phyloP scores from a whole-genome alignment of 2,113 vertebrate species.

The Centrocercus urophasianus region DNA sequence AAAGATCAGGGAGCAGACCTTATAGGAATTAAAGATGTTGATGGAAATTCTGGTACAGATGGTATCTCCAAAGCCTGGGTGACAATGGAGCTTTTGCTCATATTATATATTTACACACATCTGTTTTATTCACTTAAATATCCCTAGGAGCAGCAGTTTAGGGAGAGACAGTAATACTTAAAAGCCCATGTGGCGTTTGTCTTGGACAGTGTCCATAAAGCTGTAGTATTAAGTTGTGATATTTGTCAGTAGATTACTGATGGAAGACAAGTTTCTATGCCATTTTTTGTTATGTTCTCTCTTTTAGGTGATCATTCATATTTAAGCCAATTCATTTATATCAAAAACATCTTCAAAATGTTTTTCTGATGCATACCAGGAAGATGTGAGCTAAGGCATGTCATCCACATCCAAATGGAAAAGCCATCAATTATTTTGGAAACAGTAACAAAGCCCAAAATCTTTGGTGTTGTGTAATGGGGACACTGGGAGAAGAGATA shows the following conservation, averaged over 20 bases:
- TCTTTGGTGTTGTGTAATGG: not conserved
- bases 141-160: not conserved
- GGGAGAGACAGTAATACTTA: not conserved
- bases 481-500: fast-evolving
- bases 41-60: not conserved
- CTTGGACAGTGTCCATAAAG: not conserved
- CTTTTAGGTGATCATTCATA: not conserved
- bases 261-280: not conserved
- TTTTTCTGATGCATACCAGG: not conserved
- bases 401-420: not conserved
- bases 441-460: not conserved
- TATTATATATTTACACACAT: too few relatives aligned
- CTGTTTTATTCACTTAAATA: not conserved
- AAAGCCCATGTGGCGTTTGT: not conserved
- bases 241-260: not conserved
- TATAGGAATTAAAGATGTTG: not conserved
- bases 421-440: not conserved
- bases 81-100: not conserved
- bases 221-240: not conserved
- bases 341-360: not conserved
- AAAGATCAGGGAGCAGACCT: conserved; percentile 35
- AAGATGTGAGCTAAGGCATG: not conserved
- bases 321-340: not conserved
- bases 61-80: not conserved
- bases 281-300: not conserved